Conservation (phyloP, 2,888 invertebrate species). For the Ophion slaviceki region DNA sequence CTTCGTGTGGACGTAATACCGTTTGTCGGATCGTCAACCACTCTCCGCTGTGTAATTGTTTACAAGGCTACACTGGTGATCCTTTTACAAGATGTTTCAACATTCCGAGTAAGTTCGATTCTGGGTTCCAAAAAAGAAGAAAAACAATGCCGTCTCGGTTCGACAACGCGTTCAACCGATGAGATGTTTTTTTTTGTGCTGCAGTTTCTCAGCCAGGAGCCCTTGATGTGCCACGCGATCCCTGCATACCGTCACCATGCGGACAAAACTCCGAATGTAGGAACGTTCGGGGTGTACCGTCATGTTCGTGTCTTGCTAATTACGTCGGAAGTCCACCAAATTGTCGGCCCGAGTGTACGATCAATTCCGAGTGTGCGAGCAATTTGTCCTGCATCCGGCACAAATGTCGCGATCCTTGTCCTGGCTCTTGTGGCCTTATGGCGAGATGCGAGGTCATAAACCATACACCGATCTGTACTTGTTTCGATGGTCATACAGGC, state of each 20-base stretch:
- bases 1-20: conserved; percentile 84
- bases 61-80: conserved; percentile 87
- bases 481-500: conserved; percentile 87
- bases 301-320: conserved; percentile 82
- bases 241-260: conserved; percentile 84
- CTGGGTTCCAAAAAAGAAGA: conserved; percentile 75
- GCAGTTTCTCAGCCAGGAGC: conserved; percentile 32
- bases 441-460: conserved; percentile 90
- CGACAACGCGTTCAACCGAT: conserved; percentile 66
- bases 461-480: conserved; percentile 89
- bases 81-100: conserved; percentile 90
- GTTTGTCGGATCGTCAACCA: conserved; percentile 84
- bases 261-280: conserved; percentile 83
- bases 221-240: conserved; percentile 51
- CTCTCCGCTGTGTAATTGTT: conserved; percentile 84
- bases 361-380: conserved; percentile 84
- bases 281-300: conserved; percentile 82
- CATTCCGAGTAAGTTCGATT: conserved; percentile 66
- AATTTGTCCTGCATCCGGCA: conserved; percentile 85
- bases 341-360: conserved; percentile 81
- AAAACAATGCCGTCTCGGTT: conserved; percentile 82
- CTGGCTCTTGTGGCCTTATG: conserved; percentile 86
- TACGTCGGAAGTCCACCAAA: conserved; percentile 83
- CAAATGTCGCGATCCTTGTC: conserved; percentile 85
- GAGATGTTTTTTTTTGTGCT: neutral